Percentiles rank a stretch among this genome's conserved stretches.
These are phyloP conservation scores for Amazona guildingii DNA, from an alignment of 2,113 vertebrate species.

Conservation along the genomic window DNA sequence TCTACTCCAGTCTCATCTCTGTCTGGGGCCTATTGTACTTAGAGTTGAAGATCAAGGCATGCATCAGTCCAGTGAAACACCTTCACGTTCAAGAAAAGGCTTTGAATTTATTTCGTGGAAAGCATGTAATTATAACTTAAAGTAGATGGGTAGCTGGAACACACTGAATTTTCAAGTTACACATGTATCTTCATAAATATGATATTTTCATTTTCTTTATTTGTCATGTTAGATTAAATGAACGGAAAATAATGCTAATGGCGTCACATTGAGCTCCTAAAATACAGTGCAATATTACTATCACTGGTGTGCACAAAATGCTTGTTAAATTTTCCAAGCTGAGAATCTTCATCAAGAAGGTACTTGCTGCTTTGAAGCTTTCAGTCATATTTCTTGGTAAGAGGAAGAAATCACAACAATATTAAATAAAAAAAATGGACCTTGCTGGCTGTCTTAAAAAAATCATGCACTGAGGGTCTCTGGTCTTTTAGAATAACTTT, in stretches of 20 bases:
- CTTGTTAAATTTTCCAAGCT: not conserved
- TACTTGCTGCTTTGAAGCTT: not conserved
- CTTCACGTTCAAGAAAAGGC: not conserved
- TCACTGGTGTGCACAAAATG: not conserved
- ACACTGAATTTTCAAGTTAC: not conserved
- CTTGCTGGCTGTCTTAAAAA: rapidly evolving
- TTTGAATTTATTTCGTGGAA: not conserved
- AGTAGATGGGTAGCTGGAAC: not conserved
- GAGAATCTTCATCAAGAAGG: not conserved
- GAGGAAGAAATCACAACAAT: not conserved
- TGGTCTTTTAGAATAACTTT: not conserved
- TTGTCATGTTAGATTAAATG: not conserved
- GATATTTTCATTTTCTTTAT: not conserved
- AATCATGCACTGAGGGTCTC: not conserved
- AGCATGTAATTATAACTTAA: not conserved
- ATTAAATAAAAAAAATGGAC: not conserved
- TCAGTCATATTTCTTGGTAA: not conserved
- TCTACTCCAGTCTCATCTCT: not conserved
- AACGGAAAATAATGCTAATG: not conserved
- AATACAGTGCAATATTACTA: not conserved
- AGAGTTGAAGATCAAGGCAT: not conserved
- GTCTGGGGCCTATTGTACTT: not conserved
- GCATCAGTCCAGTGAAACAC: not conserved
- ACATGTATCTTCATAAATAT: not conserved
- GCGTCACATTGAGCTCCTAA: not conserved